Evolutionary conservation across 1,140 invertebrate genomes (phyloP), one percentile per base, ranked within the genome.

Genomic region (Amphibalanus amphitrite): DNA sequence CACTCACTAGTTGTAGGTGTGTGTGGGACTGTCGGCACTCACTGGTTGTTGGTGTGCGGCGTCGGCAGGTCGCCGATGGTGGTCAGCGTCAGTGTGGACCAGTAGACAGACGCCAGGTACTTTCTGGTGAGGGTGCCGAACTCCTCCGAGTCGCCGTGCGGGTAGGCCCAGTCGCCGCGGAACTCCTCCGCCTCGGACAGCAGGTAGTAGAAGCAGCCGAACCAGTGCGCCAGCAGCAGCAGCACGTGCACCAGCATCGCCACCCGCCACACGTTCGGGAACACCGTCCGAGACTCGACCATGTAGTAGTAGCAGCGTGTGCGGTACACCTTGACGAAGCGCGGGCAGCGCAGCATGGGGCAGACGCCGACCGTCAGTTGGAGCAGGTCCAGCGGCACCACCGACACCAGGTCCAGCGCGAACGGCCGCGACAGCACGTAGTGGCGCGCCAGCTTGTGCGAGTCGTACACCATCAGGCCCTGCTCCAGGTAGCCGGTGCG

Each of bases 201-300:
- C 72, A 97, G 82, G 82, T 92, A 97, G 83, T 97, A 97, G 83
- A 97, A 97, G 79, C 93, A 96, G 47, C 93, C 94, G 79, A 97
- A 97, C 94, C 94, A 97, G 78, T 97, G 95, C 28, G 93, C 93
- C 73, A 96, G 84, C 75, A 97, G 91, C 73, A 97, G 86, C 47
- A 97, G 85, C 76, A 97, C 95, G 80, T 97, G 95, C 73, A 95
- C 92, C 29, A 97, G 83, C 82, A 96, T 97, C 73, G 95, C 85
- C 29, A 97, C 94, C n/a, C 95, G 84, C 90, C 93, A 95, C 76
- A 97, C 85, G 82, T 97, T 97, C 6, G 95, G 95, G 81, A 93
- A 97, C 47, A 95, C 89, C 0, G 93, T 96, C 73, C 93, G 82
- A 28, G 92, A 95, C 80, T 97, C 94, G 72, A 95, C 91, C 84